Base-by-base conservation (phyloP, 2,113 vertebrate species). In the Callipepla squamata region DNA sequence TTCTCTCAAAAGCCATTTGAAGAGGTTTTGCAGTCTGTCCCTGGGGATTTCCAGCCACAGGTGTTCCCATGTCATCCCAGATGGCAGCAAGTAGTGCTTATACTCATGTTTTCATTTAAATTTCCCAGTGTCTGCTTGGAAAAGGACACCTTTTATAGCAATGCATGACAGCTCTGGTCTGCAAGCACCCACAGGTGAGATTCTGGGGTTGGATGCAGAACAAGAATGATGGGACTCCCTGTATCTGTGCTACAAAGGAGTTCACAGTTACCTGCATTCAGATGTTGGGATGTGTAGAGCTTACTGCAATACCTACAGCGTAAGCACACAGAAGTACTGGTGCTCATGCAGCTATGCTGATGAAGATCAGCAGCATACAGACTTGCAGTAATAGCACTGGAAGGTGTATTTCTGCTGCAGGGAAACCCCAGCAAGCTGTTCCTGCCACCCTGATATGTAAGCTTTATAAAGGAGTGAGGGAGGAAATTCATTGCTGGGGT, bases 241-340 rank as follows among this genome's bases (percentile, higher is more conserved):
- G 62, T 17, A 2, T 17, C 34, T 12, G 21, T 8, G 11, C 30
- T n/a, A 22, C 7, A 2, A 53, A 50, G 47, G 45, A 11, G 32
- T 38, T 73, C 9, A 2, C 11, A 17, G 53, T 42, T 42, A 10
- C 13, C 0, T 1, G 0, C 4, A 2, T 10, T 19, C 62, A 25
- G 38, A 5, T 21, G 30, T 4, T 13, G 5, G 34, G 61, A 9
- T 4, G 8, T 18, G 2, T 10, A 3, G 69, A 22, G 45, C 45
- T 28, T 22, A 4, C 1, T 26, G 13, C 22, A 32, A 12, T 26
- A 1, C 7, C 22, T 32, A 6, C 15, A 9, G 30, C 2, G 14
- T 34, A 7, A 73, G 34, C 21, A 3, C 2, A 25, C 3, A 28
- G 13, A 11, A 4, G 36, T 6, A 4, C 4, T 3, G 55, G 9